Percentiles rank a stretch among this genome's conserved stretches.
These are phyloP conservation scores for Atta texana DNA, from an alignment of 1,140 invertebrate species.

Conservation along the genomic window DNA sequence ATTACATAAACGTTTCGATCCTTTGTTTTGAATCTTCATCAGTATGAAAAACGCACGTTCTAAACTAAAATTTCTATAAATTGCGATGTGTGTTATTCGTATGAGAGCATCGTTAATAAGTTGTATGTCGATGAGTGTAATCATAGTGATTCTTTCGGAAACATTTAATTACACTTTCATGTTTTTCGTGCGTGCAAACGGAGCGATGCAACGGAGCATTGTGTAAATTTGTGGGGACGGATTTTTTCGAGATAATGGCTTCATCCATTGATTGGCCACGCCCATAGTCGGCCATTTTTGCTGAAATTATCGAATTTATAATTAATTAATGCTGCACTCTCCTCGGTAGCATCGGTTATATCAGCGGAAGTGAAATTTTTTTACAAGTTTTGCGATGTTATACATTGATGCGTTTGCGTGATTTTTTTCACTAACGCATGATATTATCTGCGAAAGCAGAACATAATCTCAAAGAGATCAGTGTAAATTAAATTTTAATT, in stretches of 20 bases:
- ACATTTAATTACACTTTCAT: neutral
- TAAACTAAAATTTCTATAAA: too few relatives aligned
- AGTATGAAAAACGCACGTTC: too few relatives aligned
- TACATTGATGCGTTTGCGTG: constrained; percentile 41
- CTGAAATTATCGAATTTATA: constrained; percentile 78
- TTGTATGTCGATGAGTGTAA: too few relatives aligned
- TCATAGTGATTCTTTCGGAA: too few relatives aligned
- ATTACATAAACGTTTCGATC: too few relatives aligned
- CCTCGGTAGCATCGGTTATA: constrained; percentile 6
- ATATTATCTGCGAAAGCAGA: neutral
- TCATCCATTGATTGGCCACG: constrained; percentile 74
- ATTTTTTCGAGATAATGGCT: constrained; percentile 64
- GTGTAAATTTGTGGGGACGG: constrained; percentile 10
- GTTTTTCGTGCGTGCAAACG: constrained; percentile 44
- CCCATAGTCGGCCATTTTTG: constrained; percentile 78
- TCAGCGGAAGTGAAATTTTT: constrained; percentile 39
- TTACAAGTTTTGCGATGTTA: constrained; percentile 31
- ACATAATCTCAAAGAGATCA: constrained; percentile 44
- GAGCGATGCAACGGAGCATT: constrained; percentile 34
- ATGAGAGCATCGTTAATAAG: too few relatives aligned
- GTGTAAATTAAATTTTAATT: constrained; percentile 75
- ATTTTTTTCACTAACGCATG: constrained; percentile 6
- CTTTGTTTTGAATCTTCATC: too few relatives aligned
- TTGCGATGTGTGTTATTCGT: too few relatives aligned
- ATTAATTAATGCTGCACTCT: constrained; percentile 77